These are phyloP conservation scores for Anseranas semipalmata DNA, from an alignment of 2,113 vertebrate genomes.

Conservation along the genomic window DNA sequence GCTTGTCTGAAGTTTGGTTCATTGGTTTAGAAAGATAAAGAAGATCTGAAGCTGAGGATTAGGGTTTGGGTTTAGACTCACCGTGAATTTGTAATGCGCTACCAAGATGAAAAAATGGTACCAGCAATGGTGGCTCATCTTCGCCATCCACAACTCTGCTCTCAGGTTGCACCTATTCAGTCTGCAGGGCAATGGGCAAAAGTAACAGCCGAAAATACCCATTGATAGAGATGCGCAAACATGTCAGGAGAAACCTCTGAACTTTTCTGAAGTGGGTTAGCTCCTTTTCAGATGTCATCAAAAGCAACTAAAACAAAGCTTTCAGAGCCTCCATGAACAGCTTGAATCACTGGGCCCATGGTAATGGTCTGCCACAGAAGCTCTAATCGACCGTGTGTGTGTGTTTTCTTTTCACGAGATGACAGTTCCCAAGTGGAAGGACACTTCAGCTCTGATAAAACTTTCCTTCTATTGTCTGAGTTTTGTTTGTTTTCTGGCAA, in stretches of 20 bases:
- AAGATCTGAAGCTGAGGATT: not conserved
- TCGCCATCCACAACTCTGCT: not conserved
- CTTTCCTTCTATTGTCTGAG: conserved; percentile 79
- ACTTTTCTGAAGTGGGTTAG: conserved; percentile 36
- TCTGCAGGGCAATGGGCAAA: not conserved
- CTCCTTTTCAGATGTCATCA: conserved; percentile 50
- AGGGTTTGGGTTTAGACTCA: not conserved
- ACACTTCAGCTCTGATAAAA: conserved; percentile 78
- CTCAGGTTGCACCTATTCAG: conserved; percentile 27
- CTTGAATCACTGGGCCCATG: conserved; percentile 38
- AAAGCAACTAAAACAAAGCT: conserved; percentile 69
- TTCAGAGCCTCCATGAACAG: conserved; percentile 26
- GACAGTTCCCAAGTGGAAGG: conserved; percentile 80
- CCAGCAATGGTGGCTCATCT: not conserved
- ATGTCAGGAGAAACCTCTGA: not conserved
- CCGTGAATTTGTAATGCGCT: not conserved
- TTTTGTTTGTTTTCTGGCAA: conserved; percentile 82
- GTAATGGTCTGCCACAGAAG: conserved; percentile 66
- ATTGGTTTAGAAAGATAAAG: not conserved
- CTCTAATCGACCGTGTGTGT: conserved; percentile 21
- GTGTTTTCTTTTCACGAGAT: conserved; percentile 67
- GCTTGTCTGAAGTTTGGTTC: not conserved
- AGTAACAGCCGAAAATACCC: conserved; percentile 32
- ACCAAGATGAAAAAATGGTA: not conserved
- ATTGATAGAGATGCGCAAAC: not conserved